Percentiles rank a stretch among this genome's conserved stretches.
Evolutionary conservation across 2,113 vertebrate species (phyloP).

Genomic region (Scolopax mira): DNA sequence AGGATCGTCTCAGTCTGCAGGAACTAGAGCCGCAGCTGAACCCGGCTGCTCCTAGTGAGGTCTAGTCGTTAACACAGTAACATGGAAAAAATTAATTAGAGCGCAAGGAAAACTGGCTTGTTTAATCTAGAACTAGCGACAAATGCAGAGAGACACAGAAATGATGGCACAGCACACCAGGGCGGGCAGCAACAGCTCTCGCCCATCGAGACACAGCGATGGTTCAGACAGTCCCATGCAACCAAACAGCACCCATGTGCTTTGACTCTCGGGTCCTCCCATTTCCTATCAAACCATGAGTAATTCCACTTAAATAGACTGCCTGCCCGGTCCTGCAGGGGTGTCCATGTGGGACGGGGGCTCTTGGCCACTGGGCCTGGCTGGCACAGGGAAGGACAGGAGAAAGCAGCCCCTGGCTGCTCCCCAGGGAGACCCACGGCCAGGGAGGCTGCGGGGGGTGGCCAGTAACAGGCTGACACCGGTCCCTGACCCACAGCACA

Average conservation of each 20-base stretch:
- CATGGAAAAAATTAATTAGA: background rate
- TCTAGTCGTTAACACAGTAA: background rate
- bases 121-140: background rate
- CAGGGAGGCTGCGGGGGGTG: conserved; percentile 17
- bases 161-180: no score
- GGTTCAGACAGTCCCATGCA: background rate
- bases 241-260: fast-evolving
- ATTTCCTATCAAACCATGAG: background rate
- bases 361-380: background rate
- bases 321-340: fast-evolving
- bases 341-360: fast-evolving
- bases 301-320: background rate
- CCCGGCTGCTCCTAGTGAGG: background rate
- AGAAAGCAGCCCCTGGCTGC: background rate
- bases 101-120: background rate
- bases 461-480: conserved; percentile 8
- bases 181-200: no score
- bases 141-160: background rate
- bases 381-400: background rate
- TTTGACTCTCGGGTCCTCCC: background rate
- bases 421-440: conserved; percentile 43
- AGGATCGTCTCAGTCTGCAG: no score
- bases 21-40: background rate
- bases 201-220: fast-evolving
- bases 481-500: conserved; percentile 21